phyloP scores from a whole-genome alignment of 2,797 vertebrate species.

The Thripadectes ignobilis region DNA sequence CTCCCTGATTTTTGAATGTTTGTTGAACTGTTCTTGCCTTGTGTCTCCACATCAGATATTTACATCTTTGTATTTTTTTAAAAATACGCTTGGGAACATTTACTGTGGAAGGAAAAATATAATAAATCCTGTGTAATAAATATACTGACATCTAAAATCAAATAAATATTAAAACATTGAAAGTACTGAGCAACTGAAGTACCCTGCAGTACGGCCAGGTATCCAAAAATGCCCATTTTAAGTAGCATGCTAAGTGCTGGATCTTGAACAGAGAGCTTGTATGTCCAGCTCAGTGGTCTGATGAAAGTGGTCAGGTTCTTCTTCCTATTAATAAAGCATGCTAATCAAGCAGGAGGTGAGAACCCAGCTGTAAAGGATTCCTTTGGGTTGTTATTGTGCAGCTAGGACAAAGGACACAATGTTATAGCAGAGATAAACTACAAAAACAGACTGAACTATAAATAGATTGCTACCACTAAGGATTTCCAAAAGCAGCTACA shows the following conservation, averaged over 20 bases:
- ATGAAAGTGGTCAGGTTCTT: background rate
- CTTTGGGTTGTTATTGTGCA: background rate
- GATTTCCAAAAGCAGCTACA: constrained; percentile 8
- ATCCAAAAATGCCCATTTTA: constrained; percentile 2
- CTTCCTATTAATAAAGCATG: background rate
- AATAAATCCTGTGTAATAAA: background rate
- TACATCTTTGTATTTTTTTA: background rate
- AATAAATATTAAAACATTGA: background rate
- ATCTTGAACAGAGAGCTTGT: background rate
- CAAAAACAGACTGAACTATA: constrained; percentile 21
- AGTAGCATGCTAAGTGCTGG: background rate
- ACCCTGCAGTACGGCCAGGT: background rate
- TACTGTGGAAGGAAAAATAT: background rate
- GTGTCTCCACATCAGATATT: background rate
- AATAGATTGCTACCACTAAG: background rate
- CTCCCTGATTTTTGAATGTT: background rate
- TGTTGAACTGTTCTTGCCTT: background rate
- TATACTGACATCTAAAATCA: background rate
- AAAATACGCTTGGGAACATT: background rate
- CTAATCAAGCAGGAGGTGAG: background rate
- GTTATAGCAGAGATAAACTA: constrained; percentile 35
- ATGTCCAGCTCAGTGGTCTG: fast-evolving
- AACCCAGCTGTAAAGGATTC: background rate
- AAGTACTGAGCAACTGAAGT: background rate
- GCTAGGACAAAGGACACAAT: background rate